A percentile compares a stretch with the other conserved stretches of the same genome.
These are phyloP conservation scores for Pantelozetes paolii DNA, from an alignment of 2,888 invertebrate species.

Conservation along the genomic window DNA sequence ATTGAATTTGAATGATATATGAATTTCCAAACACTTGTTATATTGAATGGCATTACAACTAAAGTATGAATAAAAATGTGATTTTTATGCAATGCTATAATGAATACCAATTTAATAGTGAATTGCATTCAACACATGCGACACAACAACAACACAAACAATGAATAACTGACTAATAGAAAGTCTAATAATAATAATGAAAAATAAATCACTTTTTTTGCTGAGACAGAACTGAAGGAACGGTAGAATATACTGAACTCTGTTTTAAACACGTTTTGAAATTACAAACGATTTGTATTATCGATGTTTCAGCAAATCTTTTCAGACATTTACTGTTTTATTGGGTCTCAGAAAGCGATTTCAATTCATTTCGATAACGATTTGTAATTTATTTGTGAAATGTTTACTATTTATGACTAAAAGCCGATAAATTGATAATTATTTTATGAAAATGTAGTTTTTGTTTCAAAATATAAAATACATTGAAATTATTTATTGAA, in stretches of 20 bases:
- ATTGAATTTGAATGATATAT: constrained; percentile 22
- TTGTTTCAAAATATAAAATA: no score
- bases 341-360: no score
- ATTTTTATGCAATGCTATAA: not conserved
- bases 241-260: constrained; percentile 9
- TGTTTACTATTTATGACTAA: no score
- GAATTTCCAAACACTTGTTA: constrained; percentile 7
- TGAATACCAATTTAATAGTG: not conserved
- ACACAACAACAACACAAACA: not conserved
- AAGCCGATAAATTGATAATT: no score
- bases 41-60: not conserved
- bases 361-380: no score
- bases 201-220: constrained; percentile 7
- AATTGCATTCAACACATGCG: not conserved
- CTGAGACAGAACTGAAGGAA: not conserved
- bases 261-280: not conserved
- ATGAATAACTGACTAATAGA: not conserved
- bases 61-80: not conserved
- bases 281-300: not conserved
- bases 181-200: not conserved
- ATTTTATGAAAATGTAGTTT: no score
- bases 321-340: no score
- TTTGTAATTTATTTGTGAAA: no score
- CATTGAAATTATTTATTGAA: no score
- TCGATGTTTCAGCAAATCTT: no score